Percentiles rank a stretch among this genome's conserved stretches.
Evolutionary conservation across 2,888 invertebrate genomes (phyloP).

Genomic region (Netelia inedita): DNA sequence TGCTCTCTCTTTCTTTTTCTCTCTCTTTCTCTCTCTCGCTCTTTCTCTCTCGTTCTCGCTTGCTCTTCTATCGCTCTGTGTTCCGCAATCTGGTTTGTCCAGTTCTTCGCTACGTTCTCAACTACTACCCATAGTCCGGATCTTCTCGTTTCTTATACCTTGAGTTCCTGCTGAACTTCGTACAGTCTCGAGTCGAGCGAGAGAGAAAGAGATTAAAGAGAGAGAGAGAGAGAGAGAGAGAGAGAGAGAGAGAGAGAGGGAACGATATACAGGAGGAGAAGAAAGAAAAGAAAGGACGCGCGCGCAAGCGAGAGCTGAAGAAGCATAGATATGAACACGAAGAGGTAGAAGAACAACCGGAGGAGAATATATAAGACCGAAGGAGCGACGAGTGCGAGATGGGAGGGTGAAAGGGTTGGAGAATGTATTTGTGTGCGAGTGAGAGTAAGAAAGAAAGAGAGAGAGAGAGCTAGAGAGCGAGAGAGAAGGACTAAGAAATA

Average conservation of each 20-base stretch:
- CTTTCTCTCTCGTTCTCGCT: constrained; percentile 38
- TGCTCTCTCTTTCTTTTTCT: constrained; percentile 16
- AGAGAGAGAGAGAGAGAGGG: constrained; percentile 10
- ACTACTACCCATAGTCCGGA: constrained; percentile 57
- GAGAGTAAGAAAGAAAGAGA: constrained; percentile 43
- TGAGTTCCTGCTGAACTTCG: constrained; percentile 52
- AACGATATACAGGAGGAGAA: constrained; percentile 35
- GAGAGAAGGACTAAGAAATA: constrained; percentile 56
- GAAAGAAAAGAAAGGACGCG: constrained; percentile 21
- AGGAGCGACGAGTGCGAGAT: background rate
- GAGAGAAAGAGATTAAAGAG: constrained; percentile 40
- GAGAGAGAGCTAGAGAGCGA: constrained; percentile 24
- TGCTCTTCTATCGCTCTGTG: constrained; percentile 48
- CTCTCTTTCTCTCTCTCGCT: constrained; percentile 19
- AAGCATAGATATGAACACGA: constrained; percentile 48
- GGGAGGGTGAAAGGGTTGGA: constrained; percentile 38
- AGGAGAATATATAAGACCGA: constrained; percentile 27
- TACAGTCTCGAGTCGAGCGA: constrained; percentile 39
- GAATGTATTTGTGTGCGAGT: background rate
- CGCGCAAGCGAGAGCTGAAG: constrained; percentile 47
- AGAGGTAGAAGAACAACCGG: constrained; percentile 29
- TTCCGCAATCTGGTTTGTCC: constrained; percentile 71
- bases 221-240: constrained; percentile 40
- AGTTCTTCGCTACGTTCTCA: constrained; percentile 69
- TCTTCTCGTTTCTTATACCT: constrained; percentile 59